Conservation (phyloP, 2,888 invertebrate species). For the Agrochola lychnidis region DNA sequence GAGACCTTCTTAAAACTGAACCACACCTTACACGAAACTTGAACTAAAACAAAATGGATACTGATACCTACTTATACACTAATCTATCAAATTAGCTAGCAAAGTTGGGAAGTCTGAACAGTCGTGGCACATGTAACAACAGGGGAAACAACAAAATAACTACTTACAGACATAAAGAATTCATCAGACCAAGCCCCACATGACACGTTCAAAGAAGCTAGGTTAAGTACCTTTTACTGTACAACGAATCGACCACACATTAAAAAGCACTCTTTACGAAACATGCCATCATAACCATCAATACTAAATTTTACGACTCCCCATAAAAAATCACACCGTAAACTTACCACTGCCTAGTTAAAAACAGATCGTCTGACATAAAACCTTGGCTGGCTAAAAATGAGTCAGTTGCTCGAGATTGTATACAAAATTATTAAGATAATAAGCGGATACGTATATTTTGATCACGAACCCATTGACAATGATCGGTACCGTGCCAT, state of each 20-base stretch:
- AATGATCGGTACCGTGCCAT: slow-evolving; percentile 87
- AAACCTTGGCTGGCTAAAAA: slow-evolving; percentile 88
- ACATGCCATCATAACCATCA: slow-evolving; percentile 61
- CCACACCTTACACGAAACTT: neutral
- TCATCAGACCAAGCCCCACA: slow-evolving; percentile 29
- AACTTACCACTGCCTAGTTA: slow-evolving; percentile 70
- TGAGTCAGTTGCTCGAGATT: slow-evolving; percentile 87
- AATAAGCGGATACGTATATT: slow-evolving; percentile 90
- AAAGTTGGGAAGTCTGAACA: slow-evolving; percentile 34
- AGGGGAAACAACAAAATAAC: slow-evolving; percentile 19
- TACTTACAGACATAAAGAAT: slow-evolving; percentile 19
- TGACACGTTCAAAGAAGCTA: slow-evolving; percentile 35
- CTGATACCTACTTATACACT: slow-evolving; percentile 2
- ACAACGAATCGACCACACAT: slow-evolving; percentile 55
- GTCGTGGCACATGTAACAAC: slow-evolving; percentile 9
- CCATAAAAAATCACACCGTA: slow-evolving; percentile 64
- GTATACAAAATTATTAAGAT: slow-evolving; percentile 89
- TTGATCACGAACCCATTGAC: slow-evolving; percentile 90
- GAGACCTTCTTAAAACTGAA: neutral
- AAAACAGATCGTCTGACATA: slow-evolving; percentile 77
- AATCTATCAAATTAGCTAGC: neutral
- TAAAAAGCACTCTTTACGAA: slow-evolving; percentile 53
- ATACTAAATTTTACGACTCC: slow-evolving; percentile 54
- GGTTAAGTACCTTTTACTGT: slow-evolving; percentile 40
- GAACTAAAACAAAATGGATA: neutral